Conservation (phyloP, 2,888 invertebrate genomes). For the Acronicta aceris region DNA sequence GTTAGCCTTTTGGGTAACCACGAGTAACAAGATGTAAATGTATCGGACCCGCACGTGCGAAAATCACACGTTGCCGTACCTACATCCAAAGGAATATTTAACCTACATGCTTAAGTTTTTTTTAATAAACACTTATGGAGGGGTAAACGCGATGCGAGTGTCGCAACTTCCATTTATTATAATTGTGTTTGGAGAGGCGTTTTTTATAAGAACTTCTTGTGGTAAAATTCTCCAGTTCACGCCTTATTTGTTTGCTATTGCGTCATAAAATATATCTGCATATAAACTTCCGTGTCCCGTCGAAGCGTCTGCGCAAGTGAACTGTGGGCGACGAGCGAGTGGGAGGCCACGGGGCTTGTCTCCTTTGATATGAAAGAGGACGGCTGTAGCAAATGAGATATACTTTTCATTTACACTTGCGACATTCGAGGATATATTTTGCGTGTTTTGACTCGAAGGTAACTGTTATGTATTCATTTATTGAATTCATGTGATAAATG, state of each 20-base stretch:
- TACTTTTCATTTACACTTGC: slow-evolving; percentile 4
- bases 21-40: slow-evolving; percentile 12
- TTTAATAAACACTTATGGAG: too few species aligned
- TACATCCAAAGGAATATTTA: too few species aligned
- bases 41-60: background rate
- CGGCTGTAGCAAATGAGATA: slow-evolving; percentile 5
- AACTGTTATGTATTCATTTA: too few species aligned
- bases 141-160: background rate
- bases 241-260: slow-evolving; percentile 4
- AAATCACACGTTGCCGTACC: background rate
- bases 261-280: slow-evolving; percentile 1
- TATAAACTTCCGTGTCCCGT: slow-evolving; percentile 7
- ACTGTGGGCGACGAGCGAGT: slow-evolving; percentile 6
- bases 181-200: background rate
- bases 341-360: slow-evolving; percentile 9
- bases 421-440: slow-evolving; percentile 1
- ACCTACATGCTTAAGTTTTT: slow-evolving; percentile 11
- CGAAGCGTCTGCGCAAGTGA: slow-evolving; percentile 1
- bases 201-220: background rate
- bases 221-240: background rate
- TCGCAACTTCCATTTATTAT: background rate
- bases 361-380: slow-evolving; percentile 1
- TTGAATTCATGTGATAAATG: too few species aligned
- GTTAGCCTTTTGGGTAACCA: slow-evolving; percentile 50
- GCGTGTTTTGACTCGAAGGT: too few species aligned